These are phyloP conservation scores for Litoditis marina DNA, from an alignment of 2,888 invertebrate species.

Conservation along the genomic window DNA sequence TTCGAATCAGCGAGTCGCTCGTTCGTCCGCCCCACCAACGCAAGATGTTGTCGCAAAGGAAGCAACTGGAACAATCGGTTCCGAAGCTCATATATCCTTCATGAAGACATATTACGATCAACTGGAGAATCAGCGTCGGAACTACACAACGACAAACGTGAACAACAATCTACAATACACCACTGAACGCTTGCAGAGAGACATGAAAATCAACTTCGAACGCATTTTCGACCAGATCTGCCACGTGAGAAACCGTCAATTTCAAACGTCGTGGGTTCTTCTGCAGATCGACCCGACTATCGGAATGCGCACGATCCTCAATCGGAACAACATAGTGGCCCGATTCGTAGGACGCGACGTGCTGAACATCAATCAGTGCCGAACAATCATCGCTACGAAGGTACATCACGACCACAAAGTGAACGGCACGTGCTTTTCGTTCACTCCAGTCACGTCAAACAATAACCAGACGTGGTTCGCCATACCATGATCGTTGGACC, in stretches of 20 bases:
- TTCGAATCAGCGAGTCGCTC: no score
- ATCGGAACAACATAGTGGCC: constrained; percentile 15
- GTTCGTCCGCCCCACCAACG: no score
- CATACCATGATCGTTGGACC: constrained; percentile 6
- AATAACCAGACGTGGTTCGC: constrained; percentile 3
- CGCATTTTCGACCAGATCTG: constrained; percentile 16
- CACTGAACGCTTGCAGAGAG: constrained; percentile 3
- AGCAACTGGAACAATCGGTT: background rate
- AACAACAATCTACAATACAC: constrained; percentile 10
- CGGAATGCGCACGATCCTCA: constrained; percentile 14
- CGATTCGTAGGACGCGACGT: constrained; percentile 10
- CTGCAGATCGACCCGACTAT: constrained; percentile 15
- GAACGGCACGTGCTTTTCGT: constrained; percentile 6
- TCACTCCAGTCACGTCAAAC: constrained; percentile 8
- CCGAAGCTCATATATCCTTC: background rate
- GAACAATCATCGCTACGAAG: background rate
- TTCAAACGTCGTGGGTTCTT: constrained; percentile 5
- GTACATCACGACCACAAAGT: constrained; percentile 10
- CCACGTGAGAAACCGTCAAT: constrained; percentile 9
- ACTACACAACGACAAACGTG: background rate
- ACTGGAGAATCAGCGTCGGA: background rate
- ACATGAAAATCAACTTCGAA: constrained; percentile 12
- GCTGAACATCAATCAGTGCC: constrained; percentile 8
- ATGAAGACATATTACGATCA: constrained; percentile 3
- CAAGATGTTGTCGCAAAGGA: no score